Conservation (phyloP, 2,888 invertebrate genomes). For the Syritta pipiens region DNA sequence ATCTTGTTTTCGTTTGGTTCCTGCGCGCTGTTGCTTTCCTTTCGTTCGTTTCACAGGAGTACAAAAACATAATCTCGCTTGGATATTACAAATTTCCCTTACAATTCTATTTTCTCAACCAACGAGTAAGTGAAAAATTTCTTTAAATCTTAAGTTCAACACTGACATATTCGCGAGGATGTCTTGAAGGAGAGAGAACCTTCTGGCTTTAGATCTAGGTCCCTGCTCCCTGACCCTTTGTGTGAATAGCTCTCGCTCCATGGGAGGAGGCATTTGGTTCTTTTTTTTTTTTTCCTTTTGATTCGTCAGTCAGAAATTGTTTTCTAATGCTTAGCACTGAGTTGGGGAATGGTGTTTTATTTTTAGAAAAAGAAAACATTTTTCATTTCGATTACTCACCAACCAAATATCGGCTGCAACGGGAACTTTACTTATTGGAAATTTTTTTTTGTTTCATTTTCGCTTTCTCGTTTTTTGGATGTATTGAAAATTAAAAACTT, state of each 20-base stretch:
- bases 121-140: conserved; percentile 37
- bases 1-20: conserved; percentile 45
- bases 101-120: too few relatives aligned
- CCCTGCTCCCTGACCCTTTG: too few relatives aligned
- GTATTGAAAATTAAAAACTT: too few relatives aligned
- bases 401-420: conserved; percentile 44
- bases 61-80: conserved; percentile 6
- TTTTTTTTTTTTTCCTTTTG: background rate
- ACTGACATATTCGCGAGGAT: conserved; percentile 18
- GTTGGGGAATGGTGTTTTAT: conserved; percentile 52
- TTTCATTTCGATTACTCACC: conserved; percentile 61
- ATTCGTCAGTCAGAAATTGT: conserved; percentile 38
- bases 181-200: background rate
- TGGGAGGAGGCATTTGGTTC: background rate
- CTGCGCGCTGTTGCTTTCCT: background rate
- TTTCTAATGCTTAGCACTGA: conserved; percentile 56
- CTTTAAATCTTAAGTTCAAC: conserved; percentile 26
- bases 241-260: background rate
- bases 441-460: conserved; percentile 17
- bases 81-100: conserved; percentile 6
- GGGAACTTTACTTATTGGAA: conserved; percentile 55
- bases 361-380: conserved; percentile 55
- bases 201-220: too few relatives aligned
- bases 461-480: background rate
- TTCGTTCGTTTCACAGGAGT: conserved; percentile 10